Evolutionary conservation across 2,797 vertebrate genomes (phyloP), one percentile per base, ranked within the genome.

Genomic region (Eutrigla gurnardus): DNA sequence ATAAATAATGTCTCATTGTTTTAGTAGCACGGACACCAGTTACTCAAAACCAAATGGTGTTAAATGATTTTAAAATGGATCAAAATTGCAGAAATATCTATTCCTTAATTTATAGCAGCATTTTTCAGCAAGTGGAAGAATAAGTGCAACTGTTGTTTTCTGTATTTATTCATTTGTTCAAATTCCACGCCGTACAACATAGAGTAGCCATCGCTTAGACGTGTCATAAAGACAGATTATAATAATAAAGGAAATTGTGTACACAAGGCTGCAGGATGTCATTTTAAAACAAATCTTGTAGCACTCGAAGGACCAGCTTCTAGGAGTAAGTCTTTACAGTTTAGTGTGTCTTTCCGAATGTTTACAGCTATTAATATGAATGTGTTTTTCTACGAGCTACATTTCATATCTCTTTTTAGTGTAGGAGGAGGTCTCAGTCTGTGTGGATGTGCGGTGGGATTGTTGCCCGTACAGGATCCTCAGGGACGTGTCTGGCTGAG

Each of bases 401-500:
- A 37, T 72, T 81, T 80, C 25, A 46, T 71, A 54, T 80, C 57
- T 74, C 75, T 63, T 72, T 12, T 75, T 63, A 50, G 62, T 65
- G 74, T 69, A 45, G 59, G 59, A 8, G 75, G 75, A 77, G 74
- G 74, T 80, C 65, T 74, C 6, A 1, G 63, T 70, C 65, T 80
- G 45, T 77, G 75, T 58, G 58, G 49, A 60, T 75, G 55, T 74
- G 80, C 68, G 74, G 69, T 73, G 71, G 70, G 80, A 67, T 65
- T 70, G 71, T 81, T 88, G 83, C 83, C 62, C 76, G 7, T 76
- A 62, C 63, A 52, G 53, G 61, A 61, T 89, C 85, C 82, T 87
- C 61, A 0, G 88, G 75, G 87, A 81, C 17, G 76, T 84, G 70
- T 83, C 82, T 77, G 75, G 37, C 78, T 87, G 77, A 82, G 82